Evolutionary conservation across 2,888 invertebrate species (phyloP).

Genomic region (Alcis repandata): DNA sequence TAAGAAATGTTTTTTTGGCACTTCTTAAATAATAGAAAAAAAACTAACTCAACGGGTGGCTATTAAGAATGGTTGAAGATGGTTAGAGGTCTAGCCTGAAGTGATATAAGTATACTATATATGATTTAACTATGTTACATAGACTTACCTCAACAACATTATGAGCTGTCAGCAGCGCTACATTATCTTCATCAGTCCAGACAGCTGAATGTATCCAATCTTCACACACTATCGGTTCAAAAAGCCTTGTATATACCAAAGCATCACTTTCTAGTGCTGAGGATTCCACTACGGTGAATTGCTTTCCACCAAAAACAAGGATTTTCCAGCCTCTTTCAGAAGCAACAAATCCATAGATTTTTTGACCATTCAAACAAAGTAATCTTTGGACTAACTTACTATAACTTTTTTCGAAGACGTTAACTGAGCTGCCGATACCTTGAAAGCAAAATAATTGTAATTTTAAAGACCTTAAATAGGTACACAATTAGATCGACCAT

Average conservation of each 20-base stretch:
- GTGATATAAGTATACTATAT: too few relatives aligned
- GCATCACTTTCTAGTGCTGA: conserved; percentile 36
- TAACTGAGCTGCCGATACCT: conserved; percentile 85
- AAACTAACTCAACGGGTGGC: too few relatives aligned
- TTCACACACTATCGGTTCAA: conserved; percentile 67
- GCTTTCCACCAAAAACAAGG: conserved; percentile 87
- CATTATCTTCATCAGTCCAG: conserved; percentile 76
- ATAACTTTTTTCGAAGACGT: conserved; percentile 63
- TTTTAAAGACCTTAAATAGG: not conserved
- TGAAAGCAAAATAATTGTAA: conserved; percentile 46
- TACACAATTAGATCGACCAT: not conserved
- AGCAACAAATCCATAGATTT: conserved; percentile 86
- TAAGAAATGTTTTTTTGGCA: not conserved
- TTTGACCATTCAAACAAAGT: conserved; percentile 76
- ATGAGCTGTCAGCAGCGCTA: conserved; percentile 89
- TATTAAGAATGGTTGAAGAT: too few relatives aligned
- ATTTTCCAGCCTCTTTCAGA: conserved; percentile 61
- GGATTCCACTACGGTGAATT: conserved; percentile 69
- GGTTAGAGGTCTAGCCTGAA: too few relatives aligned
- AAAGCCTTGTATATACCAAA: conserved; percentile 46
- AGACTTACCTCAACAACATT: conserved; percentile 85
- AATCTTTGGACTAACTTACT: conserved; percentile 55
- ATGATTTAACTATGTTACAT: not conserved
- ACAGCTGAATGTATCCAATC: conserved; percentile 90
- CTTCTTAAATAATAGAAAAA: too few relatives aligned